phyloP scores from a whole-genome alignment of 2,888 invertebrate species.

The Diarsia mendica region DNA sequence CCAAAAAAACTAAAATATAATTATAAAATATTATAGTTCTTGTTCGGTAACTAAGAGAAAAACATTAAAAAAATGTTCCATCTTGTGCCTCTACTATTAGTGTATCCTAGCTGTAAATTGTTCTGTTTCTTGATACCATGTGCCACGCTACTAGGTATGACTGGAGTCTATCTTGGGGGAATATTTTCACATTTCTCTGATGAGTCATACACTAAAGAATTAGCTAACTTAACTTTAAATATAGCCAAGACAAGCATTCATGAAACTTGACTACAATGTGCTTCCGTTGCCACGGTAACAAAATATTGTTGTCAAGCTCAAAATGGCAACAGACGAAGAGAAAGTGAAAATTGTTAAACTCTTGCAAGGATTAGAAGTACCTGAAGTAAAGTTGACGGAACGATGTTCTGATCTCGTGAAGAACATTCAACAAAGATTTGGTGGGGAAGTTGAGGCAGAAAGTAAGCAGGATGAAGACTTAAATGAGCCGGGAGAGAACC shows the following conservation, averaged over 20 bases:
- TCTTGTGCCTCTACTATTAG: constrained; percentile 70
- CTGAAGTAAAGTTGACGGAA: constrained; percentile 81
- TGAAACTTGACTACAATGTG: not conserved
- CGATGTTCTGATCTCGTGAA: constrained; percentile 79
- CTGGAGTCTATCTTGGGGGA: constrained; percentile 72
- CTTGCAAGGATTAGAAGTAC: constrained; percentile 81
- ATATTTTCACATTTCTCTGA: constrained; percentile 69
- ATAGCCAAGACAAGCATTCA: constrained; percentile 31
- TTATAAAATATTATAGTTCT: constrained; percentile 19
- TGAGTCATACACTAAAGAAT: constrained; percentile 64
- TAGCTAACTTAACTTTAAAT: constrained; percentile 63
- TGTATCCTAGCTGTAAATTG: constrained; percentile 77
- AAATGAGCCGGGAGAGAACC: constrained; percentile 75
- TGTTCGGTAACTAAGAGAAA: not conserved
- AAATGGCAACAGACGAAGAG: constrained; percentile 85
- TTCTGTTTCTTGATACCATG: constrained; percentile 78
- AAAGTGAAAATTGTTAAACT: constrained; percentile 82
- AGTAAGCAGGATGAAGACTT: constrained; percentile 58
- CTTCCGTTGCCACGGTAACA: constrained; percentile 52
- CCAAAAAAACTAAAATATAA: constrained; percentile 24
- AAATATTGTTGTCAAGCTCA: constrained; percentile 23
- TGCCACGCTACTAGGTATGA: constrained; percentile 72
- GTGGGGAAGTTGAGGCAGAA: constrained; percentile 74
- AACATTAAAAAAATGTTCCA: constrained; percentile 66
- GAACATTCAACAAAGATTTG: constrained; percentile 78